These are phyloP conservation scores for Mastacembelus armatus DNA, from an alignment of 2,797 vertebrate genomes.

Conservation along the genomic window DNA sequence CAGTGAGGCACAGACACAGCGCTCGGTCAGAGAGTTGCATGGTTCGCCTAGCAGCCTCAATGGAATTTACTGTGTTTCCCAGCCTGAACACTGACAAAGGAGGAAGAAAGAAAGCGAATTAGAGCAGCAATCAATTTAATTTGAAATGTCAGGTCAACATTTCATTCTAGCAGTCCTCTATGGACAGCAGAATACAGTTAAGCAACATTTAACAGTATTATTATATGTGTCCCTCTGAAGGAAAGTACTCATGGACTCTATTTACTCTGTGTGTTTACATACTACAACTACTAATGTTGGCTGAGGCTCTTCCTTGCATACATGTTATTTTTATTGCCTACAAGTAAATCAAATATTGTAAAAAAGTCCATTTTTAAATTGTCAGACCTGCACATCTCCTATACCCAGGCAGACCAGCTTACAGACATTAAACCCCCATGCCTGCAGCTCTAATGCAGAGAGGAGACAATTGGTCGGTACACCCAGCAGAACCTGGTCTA, in stretches of 20 bases:
- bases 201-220: neutral
- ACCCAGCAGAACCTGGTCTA: constrained; percentile 3
- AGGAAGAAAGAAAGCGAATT: constrained; percentile 41
- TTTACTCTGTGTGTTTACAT: neutral
- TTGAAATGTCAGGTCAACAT: constrained; percentile 37
- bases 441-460: constrained; percentile 6
- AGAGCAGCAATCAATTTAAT: constrained; percentile 48
- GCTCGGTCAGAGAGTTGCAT: constrained; percentile 83
- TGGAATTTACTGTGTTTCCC: constrained; percentile 89
- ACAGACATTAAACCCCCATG: neutral
- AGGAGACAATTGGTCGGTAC: constrained; percentile 26
- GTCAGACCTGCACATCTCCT: neutral
- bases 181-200: neutral
- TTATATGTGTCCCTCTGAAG: neutral
- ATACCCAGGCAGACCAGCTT: neutral
- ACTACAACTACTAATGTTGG: neutral
- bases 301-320: neutral
- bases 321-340: neutral
- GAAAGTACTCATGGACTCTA: neutral
- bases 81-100: constrained; percentile 92
- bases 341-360: neutral
- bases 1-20: constrained; percentile 88
- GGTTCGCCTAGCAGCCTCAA: constrained; percentile 87
- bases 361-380: neutral
- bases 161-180: neutral